Conservation (phyloP, 2,888 invertebrate genomes). For the Apamea sordens region DNA sequence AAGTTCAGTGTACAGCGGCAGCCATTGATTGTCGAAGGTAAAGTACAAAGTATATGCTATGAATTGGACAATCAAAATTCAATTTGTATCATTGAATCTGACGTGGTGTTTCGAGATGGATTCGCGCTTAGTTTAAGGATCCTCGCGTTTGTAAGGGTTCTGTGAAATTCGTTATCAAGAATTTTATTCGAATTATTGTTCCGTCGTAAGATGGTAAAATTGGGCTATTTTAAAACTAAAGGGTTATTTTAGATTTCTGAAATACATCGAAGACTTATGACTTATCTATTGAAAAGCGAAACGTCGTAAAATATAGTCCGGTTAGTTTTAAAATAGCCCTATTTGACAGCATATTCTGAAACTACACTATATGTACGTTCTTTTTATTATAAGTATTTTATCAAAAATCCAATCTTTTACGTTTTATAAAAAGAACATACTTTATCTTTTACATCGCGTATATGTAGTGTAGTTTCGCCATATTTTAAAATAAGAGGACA, state of each 20-base stretch:
- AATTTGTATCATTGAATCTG: constrained; percentile 44
- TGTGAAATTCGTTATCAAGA: constrained; percentile 33
- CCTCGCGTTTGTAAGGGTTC: constrained; percentile 11
- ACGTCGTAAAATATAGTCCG: background rate
- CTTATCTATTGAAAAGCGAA: constrained; percentile 4
- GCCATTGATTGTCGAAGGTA: constrained; percentile 48
- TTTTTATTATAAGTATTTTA: constrained; percentile 18
- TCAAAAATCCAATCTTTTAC: constrained; percentile 5
- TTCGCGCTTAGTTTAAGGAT: constrained; percentile 27
- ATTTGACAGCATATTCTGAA: constrained; percentile 17
- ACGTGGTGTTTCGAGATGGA: constrained; percentile 29
- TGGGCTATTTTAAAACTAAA: constrained; percentile 19
- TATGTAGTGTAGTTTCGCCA: constrained; percentile 24
- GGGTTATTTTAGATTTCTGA: background rate
- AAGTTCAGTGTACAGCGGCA: constrained; percentile 19
- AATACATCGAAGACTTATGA: constrained; percentile 2
- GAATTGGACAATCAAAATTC: constrained; percentile 57
- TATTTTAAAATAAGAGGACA: constrained; percentile 16
- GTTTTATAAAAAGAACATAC: background rate
- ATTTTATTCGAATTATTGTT: constrained; percentile 19
- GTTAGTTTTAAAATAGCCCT: constrained; percentile 18
- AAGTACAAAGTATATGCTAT: constrained; percentile 58
- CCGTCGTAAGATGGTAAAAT: constrained; percentile 14
- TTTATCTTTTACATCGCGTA: background rate
- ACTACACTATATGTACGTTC: constrained; percentile 24